Evolutionary conservation across 2,113 vertebrate species (phyloP).

Genomic region (Hippocampus guttulatus): DNA sequence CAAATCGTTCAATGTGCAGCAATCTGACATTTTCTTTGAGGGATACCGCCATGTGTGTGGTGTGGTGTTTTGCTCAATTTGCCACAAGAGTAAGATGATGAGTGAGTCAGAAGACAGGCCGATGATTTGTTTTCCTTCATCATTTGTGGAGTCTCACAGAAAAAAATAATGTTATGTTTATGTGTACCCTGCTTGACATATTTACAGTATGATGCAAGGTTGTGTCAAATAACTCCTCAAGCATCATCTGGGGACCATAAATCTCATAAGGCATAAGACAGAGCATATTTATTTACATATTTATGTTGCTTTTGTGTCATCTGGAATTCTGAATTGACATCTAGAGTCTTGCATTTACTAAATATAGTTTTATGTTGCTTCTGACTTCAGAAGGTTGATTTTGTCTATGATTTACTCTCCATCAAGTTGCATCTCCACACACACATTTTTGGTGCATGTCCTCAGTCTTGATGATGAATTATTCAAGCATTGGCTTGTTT

Average conservation of each 20-base stretch:
- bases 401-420: neutral
- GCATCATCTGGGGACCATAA: neutral
- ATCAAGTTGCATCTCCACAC: neutral
- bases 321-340: neutral
- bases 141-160: too few species aligned
- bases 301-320: neutral
- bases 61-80: too few species aligned
- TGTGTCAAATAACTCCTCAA: neutral
- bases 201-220: neutral
- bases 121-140: too few species aligned
- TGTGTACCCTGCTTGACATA: neutral
- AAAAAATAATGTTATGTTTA: too few species aligned
- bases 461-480: neutral
- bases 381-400: neutral
- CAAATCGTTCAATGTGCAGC: too few species aligned
- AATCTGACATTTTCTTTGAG: too few species aligned
- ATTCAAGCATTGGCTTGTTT: conserved; percentile 1
- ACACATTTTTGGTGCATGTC: neutral
- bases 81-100: too few species aligned
- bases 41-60: too few species aligned
- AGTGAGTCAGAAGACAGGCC: too few species aligned
- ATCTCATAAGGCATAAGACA: neutral
- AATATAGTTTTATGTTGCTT: neutral
- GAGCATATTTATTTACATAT: neutral
- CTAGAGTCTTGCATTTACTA: neutral